Evolutionary conservation across 2,113 vertebrate species (phyloP), one percentile per base, ranked within the genome.

Genomic region (Syngnathus typhle): DNA sequence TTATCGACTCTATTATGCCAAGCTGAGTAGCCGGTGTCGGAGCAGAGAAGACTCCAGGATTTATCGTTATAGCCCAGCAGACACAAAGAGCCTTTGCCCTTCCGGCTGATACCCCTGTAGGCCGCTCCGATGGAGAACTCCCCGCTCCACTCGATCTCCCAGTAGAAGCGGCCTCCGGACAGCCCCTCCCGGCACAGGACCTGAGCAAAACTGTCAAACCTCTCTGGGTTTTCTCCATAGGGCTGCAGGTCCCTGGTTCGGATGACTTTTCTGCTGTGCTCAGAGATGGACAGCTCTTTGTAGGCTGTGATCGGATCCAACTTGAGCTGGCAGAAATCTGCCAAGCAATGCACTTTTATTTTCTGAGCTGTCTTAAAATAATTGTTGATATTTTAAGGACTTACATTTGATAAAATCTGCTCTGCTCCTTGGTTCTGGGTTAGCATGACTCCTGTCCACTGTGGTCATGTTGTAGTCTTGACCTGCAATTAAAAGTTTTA

Each of bases 41-140:
- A 87, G 69, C 95, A 83, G 27, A 95, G 93, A 56, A 99, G 91
- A 27, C 97, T 96, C 97, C 97, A 99, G 12, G 97, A 99, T 46
- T 88, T 84, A n/a, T 91, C 82, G 0, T 94, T 95, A 39, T 94
- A 92, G 23, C 97, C 95, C 0, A 96, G 93, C 82, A 92, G 94
- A 83, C 95, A 96, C 0, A 90, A 89, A 1, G 89, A 89, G 15
- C 92, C 88, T 44, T 88, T 93, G 61, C 92, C 92, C 72, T 83
- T 82, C 12, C 91, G 78, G 1, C 89, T 75, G 51, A 98, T 93
- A 6, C 87, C 73, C 0, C 12, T 83, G 78, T 96, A 98, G 59
- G 96, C 90, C 52, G 94, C 89, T 0, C 96, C 97, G 19, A 98
- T 86, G 4, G 94, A 92, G 84, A 95, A 90, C 0, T 95, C 93